These are phyloP conservation scores for Belonocnema kinseyi DNA, from an alignment of 1,140 invertebrate species.

Conservation along the genomic window DNA sequence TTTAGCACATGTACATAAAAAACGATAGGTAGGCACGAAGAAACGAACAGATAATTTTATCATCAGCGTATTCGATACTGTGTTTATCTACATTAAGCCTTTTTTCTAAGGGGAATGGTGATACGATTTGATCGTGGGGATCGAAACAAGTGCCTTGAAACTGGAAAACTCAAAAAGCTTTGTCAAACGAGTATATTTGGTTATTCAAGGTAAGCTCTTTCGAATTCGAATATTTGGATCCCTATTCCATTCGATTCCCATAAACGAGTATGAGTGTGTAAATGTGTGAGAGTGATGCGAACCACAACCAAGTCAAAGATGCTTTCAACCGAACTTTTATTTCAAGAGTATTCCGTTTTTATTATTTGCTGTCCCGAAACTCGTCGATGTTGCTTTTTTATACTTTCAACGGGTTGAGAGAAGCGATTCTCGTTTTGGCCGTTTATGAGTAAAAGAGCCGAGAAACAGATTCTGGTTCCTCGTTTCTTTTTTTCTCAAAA, in stretches of 20 bases:
- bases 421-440: not conserved
- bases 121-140: not conserved
- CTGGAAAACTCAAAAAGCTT: not conserved
- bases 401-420: not conserved
- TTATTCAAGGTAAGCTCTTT: no score
- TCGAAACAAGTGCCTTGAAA: not conserved
- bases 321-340: not conserved
- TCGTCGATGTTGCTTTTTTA: conserved; percentile 7
- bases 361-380: not conserved
- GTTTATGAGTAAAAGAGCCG: not conserved
- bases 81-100: not conserved
- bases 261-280: conserved; percentile 34
- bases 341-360: conserved; percentile 19
- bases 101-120: not conserved
- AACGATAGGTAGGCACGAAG: conserved; percentile 39
- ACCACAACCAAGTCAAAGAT: conserved; percentile 26
- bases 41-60: conserved; percentile 35
- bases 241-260: not conserved
- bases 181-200: no score
- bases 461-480: not conserved
- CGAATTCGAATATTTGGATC: not conserved
- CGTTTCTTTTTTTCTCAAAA: not conserved
- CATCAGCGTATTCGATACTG: conserved; percentile 20
- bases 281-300: conserved; percentile 33
- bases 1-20: conserved; percentile 67